phyloP scores from a whole-genome alignment of 2,113 vertebrate genomes.

The Notiomystis cincta region DNA sequence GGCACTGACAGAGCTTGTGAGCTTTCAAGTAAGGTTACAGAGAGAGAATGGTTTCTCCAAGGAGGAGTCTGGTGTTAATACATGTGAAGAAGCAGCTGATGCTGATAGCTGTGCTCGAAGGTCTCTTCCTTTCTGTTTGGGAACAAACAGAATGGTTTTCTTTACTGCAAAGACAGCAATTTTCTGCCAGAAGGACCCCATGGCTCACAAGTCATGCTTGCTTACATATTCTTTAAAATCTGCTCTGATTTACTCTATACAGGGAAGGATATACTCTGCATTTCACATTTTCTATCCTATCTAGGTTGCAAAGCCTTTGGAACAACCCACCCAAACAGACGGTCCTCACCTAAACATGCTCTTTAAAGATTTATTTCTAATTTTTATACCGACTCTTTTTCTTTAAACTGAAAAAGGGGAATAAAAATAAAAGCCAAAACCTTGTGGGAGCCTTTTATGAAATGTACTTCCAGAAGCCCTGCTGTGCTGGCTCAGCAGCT shows the following conservation, averaged over 20 bases:
- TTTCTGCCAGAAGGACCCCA: neutral
- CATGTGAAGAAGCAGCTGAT: neutral
- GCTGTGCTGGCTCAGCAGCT: constrained; percentile 31
- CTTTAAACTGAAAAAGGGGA: neutral
- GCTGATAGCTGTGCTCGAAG: neutral
- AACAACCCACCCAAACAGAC: neutral
- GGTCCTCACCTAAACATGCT: neutral
- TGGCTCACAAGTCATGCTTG: neutral
- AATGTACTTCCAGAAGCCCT: neutral
- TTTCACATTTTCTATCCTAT: neutral
- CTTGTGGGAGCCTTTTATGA: neutral
- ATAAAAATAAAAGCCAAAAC: neutral
- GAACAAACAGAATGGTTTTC: neutral
- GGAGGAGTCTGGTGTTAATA: neutral
- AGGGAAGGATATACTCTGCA: neutral
- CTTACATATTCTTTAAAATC: neutral
- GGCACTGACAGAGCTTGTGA: neutral
- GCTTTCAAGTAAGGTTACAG: neutral
- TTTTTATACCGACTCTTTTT: neutral
- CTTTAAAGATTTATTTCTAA: neutral
- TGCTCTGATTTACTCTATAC: neutral
- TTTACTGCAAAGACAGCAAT: neutral
- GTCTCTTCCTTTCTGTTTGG: neutral
- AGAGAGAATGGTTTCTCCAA: neutral
- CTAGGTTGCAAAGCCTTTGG: neutral